Percentiles rank a stretch among this genome's conserved stretches.
These are phyloP conservation scores for Entomobrya proxima DNA, from an alignment of 2,888 invertebrate genomes.

Conservation along the genomic window DNA sequence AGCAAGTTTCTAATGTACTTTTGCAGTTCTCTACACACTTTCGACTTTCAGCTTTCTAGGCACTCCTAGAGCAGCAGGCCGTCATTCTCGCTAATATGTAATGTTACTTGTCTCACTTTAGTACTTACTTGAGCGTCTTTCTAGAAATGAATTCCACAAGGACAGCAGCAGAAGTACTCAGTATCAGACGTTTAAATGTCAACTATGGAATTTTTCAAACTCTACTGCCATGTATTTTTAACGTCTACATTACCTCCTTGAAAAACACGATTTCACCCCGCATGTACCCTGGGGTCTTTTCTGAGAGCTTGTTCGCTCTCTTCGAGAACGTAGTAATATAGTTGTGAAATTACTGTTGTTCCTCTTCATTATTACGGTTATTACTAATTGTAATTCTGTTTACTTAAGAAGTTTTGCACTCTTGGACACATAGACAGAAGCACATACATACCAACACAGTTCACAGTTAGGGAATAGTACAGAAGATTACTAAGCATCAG, in stretches of 20 bases:
- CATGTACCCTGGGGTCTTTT: neutral
- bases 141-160: constrained; percentile 17
- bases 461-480: neutral
- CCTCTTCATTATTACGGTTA: constrained; percentile 28
- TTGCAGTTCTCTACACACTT: too few species aligned
- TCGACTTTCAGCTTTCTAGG: too few species aligned
- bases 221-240: constrained; percentile 1
- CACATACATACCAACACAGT: constrained; percentile 7
- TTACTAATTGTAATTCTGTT: constrained; percentile 28
- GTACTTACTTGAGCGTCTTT: neutral
- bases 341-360: constrained; percentile 14
- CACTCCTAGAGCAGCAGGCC: too few species aligned
- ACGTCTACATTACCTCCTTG: constrained; percentile 1
- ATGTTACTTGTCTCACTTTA: neutral
- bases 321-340: neutral
- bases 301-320: neutral
- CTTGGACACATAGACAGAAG: neutral
- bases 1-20: too few species aligned
- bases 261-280: neutral
- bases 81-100: too few species aligned
- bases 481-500: neutral
- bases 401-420: neutral
- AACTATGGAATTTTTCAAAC: constrained; percentile 4
- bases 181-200: constrained; percentile 8
- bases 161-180: too few species aligned